Evolutionary conservation across 2,888 invertebrate species (phyloP).

Genomic region (Punctoribates punctum): DNA sequence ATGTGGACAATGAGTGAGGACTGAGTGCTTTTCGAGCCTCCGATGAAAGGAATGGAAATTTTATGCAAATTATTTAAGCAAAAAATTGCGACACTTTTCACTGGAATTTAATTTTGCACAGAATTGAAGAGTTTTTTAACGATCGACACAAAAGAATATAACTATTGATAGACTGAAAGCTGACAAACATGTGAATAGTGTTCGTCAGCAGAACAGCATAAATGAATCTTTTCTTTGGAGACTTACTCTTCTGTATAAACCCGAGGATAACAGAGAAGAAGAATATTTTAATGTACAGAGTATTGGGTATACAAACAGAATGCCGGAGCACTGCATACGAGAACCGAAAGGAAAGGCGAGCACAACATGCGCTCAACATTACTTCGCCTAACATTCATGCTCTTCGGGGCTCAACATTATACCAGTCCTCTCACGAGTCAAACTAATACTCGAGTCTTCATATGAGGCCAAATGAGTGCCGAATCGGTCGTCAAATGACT

Average conservation of each 20-base stretch:
- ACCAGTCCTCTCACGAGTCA: not conserved
- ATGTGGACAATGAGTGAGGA: not conserved
- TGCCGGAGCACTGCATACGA: not conserved
- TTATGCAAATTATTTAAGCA: conserved; percentile 13
- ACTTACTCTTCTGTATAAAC: conserved; percentile 21
- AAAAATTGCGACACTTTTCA: conserved; percentile 4
- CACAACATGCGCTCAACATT: conserved; percentile 25
- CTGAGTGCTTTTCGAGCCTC: not conserved
- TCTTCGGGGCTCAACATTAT: not conserved
- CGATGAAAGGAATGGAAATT: not conserved
- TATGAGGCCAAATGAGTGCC: not conserved
- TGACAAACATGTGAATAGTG: conserved; percentile 10
- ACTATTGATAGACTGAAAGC: conserved; percentile 1
- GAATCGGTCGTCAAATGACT: too few relatives aligned
- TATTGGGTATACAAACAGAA: conserved; percentile 3
- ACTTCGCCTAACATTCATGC: conserved; percentile 22
- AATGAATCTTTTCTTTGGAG: conserved; percentile 6
- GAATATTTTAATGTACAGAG: not conserved
- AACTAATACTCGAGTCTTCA: not conserved
- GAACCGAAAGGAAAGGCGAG: not conserved
- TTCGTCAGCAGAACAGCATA: conserved; percentile 3
- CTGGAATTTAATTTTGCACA: not conserved
- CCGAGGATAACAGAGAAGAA: not conserved
- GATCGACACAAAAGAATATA: conserved; percentile 1
- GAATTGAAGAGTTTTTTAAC: conserved; percentile 27